Evolutionary conservation across 2,888 invertebrate species (phyloP).

Genomic region (Drosophila pegasa): DNA sequence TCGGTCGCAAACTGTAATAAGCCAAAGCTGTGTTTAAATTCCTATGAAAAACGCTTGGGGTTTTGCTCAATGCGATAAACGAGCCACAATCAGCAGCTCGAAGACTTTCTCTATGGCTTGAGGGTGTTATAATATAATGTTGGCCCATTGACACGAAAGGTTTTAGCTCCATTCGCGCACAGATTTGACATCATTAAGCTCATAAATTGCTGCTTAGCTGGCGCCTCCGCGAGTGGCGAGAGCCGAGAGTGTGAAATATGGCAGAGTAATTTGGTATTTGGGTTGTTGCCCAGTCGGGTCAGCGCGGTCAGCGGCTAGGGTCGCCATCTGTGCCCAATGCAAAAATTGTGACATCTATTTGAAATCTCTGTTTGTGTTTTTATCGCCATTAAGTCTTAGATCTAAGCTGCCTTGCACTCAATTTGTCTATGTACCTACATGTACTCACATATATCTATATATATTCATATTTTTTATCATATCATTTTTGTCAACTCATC

Average conservation of each 20-base stretch:
- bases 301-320: slow-evolving; percentile 40
- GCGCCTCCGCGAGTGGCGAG: slow-evolving; percentile 28
- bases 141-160: slow-evolving; percentile 70
- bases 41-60: slow-evolving; percentile 55
- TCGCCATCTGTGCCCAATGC: slow-evolving; percentile 48
- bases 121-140: slow-evolving; percentile 60
- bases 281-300: slow-evolving; percentile 53
- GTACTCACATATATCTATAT: slow-evolving; percentile 13
- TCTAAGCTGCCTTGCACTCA: slow-evolving; percentile 52
- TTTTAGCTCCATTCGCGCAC: slow-evolving; percentile 31
- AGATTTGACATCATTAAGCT: slow-evolving; percentile 68
- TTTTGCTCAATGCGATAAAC: slow-evolving; percentile 52
- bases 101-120: slow-evolving; percentile 66
- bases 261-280: slow-evolving; percentile 58
- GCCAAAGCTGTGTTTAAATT: slow-evolving; percentile 40
- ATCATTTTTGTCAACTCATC: slow-evolving; percentile 39
- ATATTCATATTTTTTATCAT: slow-evolving; percentile 44
- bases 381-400: slow-evolving; percentile 16
- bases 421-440: slow-evolving; percentile 23
- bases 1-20: slow-evolving; percentile 42
- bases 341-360: slow-evolving; percentile 63
- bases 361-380: slow-evolving; percentile 14
- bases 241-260: slow-evolving; percentile 74
- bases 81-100: slow-evolving; percentile 29
- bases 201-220: slow-evolving; percentile 48